phyloP scores from a whole-genome alignment of 2,797 vertebrate genomes.

The Sebastes kiyomatsui region DNA sequence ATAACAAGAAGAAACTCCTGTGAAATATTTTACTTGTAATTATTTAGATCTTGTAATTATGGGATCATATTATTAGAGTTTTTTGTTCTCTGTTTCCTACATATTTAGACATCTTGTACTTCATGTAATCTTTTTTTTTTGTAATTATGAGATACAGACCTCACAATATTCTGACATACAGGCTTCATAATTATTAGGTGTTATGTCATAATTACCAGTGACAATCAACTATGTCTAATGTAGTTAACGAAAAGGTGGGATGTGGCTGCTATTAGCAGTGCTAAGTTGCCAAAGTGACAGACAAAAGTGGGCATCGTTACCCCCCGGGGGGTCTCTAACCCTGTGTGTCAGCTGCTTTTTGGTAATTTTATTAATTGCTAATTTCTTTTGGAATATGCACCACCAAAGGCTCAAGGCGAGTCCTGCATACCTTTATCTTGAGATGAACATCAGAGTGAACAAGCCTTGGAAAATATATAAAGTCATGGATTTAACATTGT shows the following conservation, averaged over 20 bases:
- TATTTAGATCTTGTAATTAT: neutral
- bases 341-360: neutral
- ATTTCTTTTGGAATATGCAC: neutral
- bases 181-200: neutral
- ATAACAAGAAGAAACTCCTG: neutral
- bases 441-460: neutral
- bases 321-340: neutral
- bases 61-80: neutral
- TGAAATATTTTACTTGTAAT: neutral
- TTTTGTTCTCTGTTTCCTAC: neutral
- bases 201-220: neutral
- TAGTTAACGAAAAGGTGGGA: neutral
- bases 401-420: neutral
- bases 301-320: neutral
- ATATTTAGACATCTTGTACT: neutral
- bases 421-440: neutral
- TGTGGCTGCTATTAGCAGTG: neutral
- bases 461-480: too few species aligned
- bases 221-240: neutral
- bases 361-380: neutral
- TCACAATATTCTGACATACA: too few species aligned
- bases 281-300: neutral
- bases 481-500: neutral
- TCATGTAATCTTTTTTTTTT: neutral
- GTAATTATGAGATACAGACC: neutral